Conservation (phyloP, 2,888 invertebrate species). For the Caenorhabditis angaria region DNA sequence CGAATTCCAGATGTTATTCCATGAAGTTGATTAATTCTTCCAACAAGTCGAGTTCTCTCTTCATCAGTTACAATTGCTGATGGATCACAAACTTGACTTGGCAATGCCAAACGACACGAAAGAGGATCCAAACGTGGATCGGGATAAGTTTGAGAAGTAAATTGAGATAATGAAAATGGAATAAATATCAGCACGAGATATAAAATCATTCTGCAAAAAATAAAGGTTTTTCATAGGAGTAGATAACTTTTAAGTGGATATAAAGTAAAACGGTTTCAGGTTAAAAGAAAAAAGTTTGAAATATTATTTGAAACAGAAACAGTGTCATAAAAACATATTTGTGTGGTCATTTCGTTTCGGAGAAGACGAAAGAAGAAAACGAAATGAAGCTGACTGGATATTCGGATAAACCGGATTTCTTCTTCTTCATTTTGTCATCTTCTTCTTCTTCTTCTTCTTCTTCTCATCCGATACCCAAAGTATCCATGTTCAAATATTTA, state of each 20-base stretch:
- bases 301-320: no score
- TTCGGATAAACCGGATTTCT: no score
- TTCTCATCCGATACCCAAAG: no score
- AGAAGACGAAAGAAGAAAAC: no score
- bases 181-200: not conserved
- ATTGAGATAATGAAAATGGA: slow-evolving; percentile 45
- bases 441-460: no score
- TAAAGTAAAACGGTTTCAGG: no score
- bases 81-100: slow-evolving; percentile 66
- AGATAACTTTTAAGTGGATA: not conserved
- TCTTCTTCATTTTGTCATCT: no score
- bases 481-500: no score
- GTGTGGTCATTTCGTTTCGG: no score
- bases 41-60: slow-evolving; percentile 61
- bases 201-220: not conserved
- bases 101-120: slow-evolving; percentile 53
- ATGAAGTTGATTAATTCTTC: slow-evolving; percentile 63
- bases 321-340: no score
- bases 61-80: slow-evolving; percentile 68
- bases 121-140: slow-evolving; percentile 65
- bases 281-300: no score
- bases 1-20: slow-evolving; percentile 63
- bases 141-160: slow-evolving; percentile 68
- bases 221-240: not conserved
- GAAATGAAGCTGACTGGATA: no score